Conservation (phyloP, 1,140 invertebrate genomes). For the Myzus persicae region DNA sequence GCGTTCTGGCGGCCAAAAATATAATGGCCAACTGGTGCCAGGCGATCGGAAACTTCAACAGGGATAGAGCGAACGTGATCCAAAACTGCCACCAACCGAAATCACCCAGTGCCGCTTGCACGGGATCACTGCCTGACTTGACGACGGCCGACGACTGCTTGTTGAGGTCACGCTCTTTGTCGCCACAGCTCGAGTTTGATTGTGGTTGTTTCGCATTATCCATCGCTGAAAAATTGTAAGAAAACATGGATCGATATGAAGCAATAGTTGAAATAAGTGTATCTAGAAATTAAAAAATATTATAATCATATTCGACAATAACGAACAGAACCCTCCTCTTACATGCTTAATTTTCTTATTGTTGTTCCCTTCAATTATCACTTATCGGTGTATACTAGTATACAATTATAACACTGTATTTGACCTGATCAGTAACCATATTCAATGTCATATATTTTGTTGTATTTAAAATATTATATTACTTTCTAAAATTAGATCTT, state of each 20-base stretch:
- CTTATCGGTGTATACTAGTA: not conserved
- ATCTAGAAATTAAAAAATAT: not conserved
- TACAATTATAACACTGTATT: not conserved
- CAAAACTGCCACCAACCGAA: conserved; percentile 71
- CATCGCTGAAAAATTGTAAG: not conserved
- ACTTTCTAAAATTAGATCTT: too few species aligned
- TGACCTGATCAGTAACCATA: not conserved
- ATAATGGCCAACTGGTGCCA: conserved; percentile 74
- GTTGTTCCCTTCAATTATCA: not conserved
- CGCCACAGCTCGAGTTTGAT: not conserved
- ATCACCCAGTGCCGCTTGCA: conserved; percentile 68
- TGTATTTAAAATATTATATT: not conserved
- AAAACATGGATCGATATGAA: not conserved
- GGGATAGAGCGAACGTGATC: conserved; percentile 72
- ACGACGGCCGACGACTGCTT: not conserved
- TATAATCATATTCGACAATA: not conserved
- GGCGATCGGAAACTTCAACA: conserved; percentile 73
- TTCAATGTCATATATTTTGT: not conserved
- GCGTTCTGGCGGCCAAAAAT: conserved; percentile 71
- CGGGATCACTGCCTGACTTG: conserved; percentile 60
- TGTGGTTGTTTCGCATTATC: not conserved
- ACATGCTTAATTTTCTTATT: not conserved
- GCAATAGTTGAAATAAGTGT: not conserved
- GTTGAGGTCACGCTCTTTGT: not conserved
- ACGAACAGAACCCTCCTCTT: not conserved